Evolutionary conservation across 1,140 invertebrate genomes (phyloP), one percentile per base, ranked within the genome.

Genomic region (Elysia chlorotica): DNA sequence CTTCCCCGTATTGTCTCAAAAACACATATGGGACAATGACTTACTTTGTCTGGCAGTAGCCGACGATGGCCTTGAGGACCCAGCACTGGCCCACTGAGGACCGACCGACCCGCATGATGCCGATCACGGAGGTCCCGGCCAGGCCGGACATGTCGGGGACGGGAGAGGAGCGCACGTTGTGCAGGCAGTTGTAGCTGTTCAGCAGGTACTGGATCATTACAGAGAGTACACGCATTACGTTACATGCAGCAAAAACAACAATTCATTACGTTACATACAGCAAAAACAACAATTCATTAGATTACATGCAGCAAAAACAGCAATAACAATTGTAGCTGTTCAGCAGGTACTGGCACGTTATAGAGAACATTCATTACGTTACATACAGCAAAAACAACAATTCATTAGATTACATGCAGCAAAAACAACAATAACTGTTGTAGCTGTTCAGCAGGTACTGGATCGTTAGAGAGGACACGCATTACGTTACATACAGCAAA

Each of bases 11-110:
- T n/a, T n/a, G n/a, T 28, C 5, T 57, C 10, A 14, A 59, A 59
- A 10, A 19, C 28, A 59, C 19, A 59, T 10, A 59, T 25, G 56
- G 28, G 14, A 59, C n/a, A n/a, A n/a, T n/a, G 19, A 31, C 66
- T 4, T 68, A 68, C 66, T 56, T 68, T 2, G 41, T 54, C 2
- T 38, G 57, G 23, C 69, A 71, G 59, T 48, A 71, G 1, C 57
- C 69, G 2, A 71, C 69, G 17, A 71, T 36, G 25, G 69, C 10
- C 35, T 61, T 36, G 36, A 14, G 30, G 0, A 71, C 59, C 35
- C 56, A 37, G 30, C 69, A 71, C n/a, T 71, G 69, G n/a, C 37
- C 54, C 17, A 71, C 23, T 1, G 57, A 31, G 23, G 35, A 31
- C 38, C 21, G 2, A 1, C 69, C 69, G 6, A 71, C 4, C n/a